These are phyloP conservation scores for Caenorhabditis imperialis DNA, from an alignment of 2,888 invertebrate genomes.

Conservation along the genomic window DNA sequence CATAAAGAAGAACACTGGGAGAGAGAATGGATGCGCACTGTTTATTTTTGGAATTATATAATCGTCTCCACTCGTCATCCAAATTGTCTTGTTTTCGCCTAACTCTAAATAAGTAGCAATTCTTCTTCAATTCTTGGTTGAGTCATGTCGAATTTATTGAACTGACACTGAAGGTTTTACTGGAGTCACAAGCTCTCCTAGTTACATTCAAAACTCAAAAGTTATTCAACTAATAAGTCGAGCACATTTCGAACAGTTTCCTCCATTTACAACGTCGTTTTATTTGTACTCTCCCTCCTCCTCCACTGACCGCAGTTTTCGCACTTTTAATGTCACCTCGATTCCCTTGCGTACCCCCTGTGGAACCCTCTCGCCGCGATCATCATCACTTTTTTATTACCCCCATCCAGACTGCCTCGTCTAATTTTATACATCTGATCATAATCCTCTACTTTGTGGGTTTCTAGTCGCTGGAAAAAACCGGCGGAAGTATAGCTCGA, in stretches of 20 bases:
- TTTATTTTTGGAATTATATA: constrained; percentile 53
- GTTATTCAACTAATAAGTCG: too few species aligned
- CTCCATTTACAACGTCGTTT: too few species aligned
- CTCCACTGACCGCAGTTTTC: constrained; percentile 17
- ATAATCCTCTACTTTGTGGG: not conserved
- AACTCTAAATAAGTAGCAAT: constrained; percentile 5
- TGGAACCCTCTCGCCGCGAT: too few species aligned
- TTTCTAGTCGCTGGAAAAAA: not conserved
- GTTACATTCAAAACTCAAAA: constrained; percentile 24
- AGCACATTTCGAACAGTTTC: too few species aligned
- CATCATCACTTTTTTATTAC: constrained; percentile 41
- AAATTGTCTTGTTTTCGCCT: constrained; percentile 41
- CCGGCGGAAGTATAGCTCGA: too few species aligned
- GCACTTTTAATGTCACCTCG: constrained; percentile 38
- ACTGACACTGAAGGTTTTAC: too few species aligned
- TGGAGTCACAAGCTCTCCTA: too few species aligned
- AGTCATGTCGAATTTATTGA: too few species aligned
- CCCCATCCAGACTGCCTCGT: not conserved
- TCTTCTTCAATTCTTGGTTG: not conserved
- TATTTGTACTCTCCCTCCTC: not conserved
- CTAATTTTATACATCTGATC: too few species aligned
- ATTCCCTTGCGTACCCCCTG: constrained; percentile 30
- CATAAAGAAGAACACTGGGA: constrained; percentile 12
- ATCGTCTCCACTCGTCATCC: constrained; percentile 28
- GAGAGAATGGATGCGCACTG: constrained; percentile 27